Evolutionary conservation across 2,113 vertebrate genomes (phyloP).

Genomic region (Hyla sarda): DNA sequence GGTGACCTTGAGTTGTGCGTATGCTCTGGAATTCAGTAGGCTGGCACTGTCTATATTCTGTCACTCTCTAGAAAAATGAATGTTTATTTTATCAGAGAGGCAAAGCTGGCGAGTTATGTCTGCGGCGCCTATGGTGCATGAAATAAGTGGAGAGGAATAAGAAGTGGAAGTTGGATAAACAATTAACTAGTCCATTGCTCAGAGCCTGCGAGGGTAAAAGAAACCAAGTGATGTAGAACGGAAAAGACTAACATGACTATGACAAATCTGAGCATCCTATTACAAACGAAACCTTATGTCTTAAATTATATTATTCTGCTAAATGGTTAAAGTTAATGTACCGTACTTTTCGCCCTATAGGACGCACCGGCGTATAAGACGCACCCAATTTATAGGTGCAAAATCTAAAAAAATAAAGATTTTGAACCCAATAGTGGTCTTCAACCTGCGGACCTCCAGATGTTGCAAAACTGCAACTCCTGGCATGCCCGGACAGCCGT

Average conservation of each 20-base stretch:
- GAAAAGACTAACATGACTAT: background rate
- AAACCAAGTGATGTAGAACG: background rate
- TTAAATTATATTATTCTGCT: too few species aligned
- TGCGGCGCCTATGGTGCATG: background rate
- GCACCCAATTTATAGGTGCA: too few species aligned
- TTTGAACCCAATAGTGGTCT: too few species aligned
- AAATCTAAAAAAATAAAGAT: too few species aligned
- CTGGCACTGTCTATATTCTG: conserved; percentile 20
- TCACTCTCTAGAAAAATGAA: conserved; percentile 4
- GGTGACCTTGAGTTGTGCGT: conserved; percentile 11
- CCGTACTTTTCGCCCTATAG: too few species aligned
- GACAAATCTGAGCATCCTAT: background rate
- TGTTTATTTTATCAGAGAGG: conserved; percentile 12
- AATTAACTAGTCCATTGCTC: background rate
- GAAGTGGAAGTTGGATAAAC: background rate
- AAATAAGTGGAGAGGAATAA: conserved; percentile 8
- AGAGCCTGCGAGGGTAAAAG: background rate
- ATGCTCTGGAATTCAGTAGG: background rate
- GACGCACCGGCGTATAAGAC: too few species aligned
- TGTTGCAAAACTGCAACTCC: too few species aligned
- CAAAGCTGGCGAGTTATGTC: conserved; percentile 26
- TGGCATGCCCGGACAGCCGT: too few species aligned
- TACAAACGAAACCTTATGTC: background rate
- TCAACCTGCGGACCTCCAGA: too few species aligned
- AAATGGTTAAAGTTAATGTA: too few species aligned